Conservation (phyloP, 2,797 vertebrate species). For the Apodemus agrarius region DNA sequence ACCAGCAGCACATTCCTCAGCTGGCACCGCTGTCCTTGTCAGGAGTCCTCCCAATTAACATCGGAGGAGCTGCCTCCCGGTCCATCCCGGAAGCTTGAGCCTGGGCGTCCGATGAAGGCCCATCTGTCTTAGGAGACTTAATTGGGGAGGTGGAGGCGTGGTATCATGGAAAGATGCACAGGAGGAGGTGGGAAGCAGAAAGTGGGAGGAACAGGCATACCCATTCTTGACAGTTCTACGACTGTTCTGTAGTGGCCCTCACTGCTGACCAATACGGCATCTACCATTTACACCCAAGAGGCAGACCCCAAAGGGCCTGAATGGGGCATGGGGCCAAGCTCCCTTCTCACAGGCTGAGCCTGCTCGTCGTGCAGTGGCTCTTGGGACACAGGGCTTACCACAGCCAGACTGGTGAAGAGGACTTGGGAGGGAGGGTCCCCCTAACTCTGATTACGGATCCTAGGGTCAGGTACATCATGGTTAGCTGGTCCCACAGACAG, state of each 20-base stretch:
- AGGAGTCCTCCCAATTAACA: background rate
- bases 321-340: background rate
- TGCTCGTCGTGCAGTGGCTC: too few species aligned
- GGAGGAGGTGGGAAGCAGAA: rapidly evolving
- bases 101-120: background rate
- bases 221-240: background rate
- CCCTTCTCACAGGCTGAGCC: background rate
- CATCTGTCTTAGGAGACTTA: background rate
- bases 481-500: background rate
- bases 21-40: background rate
- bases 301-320: background rate
- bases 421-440: background rate
- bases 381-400: rapidly evolving
- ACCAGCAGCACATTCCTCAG: background rate
- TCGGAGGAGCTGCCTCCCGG: rapidly evolving
- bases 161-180: background rate
- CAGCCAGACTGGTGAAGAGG: background rate
- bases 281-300: background rate
- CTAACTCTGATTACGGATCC: too few species aligned
- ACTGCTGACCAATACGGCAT: too few species aligned
- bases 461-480: background rate
- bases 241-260: background rate
- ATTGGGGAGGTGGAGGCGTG: background rate
- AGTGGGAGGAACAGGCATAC: rapidly evolving
- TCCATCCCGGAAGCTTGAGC: too few species aligned